A percentile compares a stretch with the other conserved stretches of the same genome.
Conservation (phyloP, 1,140 invertebrate genomes). For the Procambarus virginalis region DNA sequence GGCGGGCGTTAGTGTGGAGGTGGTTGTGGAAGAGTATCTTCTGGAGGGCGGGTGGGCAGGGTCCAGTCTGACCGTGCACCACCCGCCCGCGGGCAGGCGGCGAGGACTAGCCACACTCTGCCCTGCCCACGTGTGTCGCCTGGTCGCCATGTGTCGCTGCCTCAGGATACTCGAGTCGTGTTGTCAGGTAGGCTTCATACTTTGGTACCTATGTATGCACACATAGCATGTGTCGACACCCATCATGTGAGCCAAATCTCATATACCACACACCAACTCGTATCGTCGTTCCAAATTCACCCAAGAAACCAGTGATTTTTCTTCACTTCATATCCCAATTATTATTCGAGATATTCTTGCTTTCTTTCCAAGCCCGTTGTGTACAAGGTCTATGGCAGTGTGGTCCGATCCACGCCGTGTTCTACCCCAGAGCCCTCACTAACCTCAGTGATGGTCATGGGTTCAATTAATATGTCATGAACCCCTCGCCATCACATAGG, state of each 20-base stretch:
- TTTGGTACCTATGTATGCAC: background rate
- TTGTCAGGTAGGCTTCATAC: conserved; percentile 38
- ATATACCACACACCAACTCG: no score
- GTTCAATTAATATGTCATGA: no score
- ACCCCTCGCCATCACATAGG: no score
- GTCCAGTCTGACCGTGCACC: conserved; percentile 4
- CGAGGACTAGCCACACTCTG: conserved; percentile 43
- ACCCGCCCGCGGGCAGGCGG: conserved; percentile 5
- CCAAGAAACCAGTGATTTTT: no score
- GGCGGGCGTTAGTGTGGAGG: conserved; percentile 18
- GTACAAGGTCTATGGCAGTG: no score
- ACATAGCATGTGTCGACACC: background rate
- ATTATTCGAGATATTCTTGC: no score
- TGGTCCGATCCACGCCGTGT: no score
- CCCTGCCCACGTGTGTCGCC: conserved; percentile 53
- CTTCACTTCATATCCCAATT: no score
- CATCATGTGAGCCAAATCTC: background rate
- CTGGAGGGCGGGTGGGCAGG: conserved; percentile 51
- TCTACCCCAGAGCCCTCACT: no score
- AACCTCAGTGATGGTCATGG: no score
- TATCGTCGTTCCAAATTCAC: no score
- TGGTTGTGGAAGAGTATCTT: conserved; percentile 61
- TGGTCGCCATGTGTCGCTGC: conserved; percentile 59
- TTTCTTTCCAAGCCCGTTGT: no score
- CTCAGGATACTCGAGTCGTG: conserved; percentile 54